Evolutionary conservation across 2,797 vertebrate species (phyloP).

Genomic region (Tangara arthus): DNA sequence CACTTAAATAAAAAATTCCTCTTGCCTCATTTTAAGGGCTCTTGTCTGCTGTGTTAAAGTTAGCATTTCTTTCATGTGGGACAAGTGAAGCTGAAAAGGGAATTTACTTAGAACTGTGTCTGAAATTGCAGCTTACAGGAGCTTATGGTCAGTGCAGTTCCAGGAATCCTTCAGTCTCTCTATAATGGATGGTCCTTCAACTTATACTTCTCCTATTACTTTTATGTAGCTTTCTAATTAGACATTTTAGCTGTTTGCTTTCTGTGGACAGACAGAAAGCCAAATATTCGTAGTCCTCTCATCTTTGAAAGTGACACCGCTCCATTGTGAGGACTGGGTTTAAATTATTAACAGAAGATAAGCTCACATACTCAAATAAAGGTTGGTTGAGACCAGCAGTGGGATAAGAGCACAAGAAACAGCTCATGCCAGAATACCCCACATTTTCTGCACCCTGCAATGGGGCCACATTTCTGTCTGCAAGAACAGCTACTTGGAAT

Average conservation of each 20-base stretch:
- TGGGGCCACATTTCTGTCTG: not conserved
- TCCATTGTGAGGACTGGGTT: not conserved
- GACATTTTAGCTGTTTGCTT: conserved; percentile 57
- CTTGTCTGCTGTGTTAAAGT: conserved; percentile 54
- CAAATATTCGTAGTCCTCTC: conserved; percentile 14
- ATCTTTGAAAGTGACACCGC: conserved; percentile 29
- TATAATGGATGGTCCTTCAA: conserved; percentile 47
- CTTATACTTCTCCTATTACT: conserved; percentile 59
- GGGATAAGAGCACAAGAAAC: not conserved
- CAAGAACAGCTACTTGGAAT: not conserved
- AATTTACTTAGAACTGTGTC: conserved; percentile 70
- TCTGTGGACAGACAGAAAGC: conserved; percentile 41
- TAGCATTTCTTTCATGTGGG: conserved; percentile 75
- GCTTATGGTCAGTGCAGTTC: conserved; percentile 58
- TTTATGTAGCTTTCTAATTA: conserved; percentile 67
- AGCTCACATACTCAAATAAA: not conserved
- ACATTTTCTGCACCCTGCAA: not conserved
- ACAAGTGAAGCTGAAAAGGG: conserved; percentile 72
- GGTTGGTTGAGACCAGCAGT: not conserved
- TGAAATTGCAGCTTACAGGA: conserved; percentile 70
- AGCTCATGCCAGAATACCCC: not conserved
- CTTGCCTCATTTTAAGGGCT: conserved; percentile 66
- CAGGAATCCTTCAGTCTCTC: conserved; percentile 62
- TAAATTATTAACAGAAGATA: conserved; percentile 59
- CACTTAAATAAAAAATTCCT: conserved; percentile 72